Base-by-base conservation (phyloP, 2,888 invertebrate genomes). In the Apodemia zela region DNA sequence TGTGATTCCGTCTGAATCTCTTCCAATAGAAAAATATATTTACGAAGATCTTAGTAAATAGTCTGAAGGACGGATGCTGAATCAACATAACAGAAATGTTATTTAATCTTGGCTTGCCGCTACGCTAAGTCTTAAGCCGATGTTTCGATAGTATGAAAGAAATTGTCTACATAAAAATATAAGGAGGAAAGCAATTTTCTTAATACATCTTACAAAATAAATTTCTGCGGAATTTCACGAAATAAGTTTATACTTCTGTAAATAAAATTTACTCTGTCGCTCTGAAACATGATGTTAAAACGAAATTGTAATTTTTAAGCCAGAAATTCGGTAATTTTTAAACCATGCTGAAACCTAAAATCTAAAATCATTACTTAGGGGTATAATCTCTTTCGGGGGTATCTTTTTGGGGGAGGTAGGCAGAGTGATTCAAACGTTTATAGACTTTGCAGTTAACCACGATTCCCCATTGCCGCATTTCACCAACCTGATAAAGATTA, bases 21-120 rank as follows among this genome's bases (percentile, higher is more conserved):
- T 51, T 49, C 49, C 51, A 61, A 61, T 61, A 61, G 62, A 51
- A 51, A 51, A 51, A 51, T 51, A 51, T 51, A 51, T 62, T 63
- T 62, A 66, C 62, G 63, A 47, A 47, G 70, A 72, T 72, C 68
- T 69, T 71, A 74, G 67, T 51, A 64, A 63, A 64, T 60, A 63
- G 63, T 65, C 63, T 62, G 60, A 68, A 71, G 68, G 67, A 67
- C 38, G 38, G 38, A 64, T 64, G 78, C 79, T 81, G 81, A 81
- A 77, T 81, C 81, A 77, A 79, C 78, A 78, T 83, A 81, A 82
- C 79, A 75, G 78, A 77, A 79, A 82, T 82, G 77, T 81, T 82
- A 81, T 85, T 84, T 81, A 81, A 79, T 76, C 75, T 77, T 71
- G 77, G 73, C 73, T 75, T 76, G 72, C 75, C 71, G 73, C 75